Evolutionary conservation across 1,140 invertebrate genomes (phyloP).

Genomic region (Myzus persicae): DNA sequence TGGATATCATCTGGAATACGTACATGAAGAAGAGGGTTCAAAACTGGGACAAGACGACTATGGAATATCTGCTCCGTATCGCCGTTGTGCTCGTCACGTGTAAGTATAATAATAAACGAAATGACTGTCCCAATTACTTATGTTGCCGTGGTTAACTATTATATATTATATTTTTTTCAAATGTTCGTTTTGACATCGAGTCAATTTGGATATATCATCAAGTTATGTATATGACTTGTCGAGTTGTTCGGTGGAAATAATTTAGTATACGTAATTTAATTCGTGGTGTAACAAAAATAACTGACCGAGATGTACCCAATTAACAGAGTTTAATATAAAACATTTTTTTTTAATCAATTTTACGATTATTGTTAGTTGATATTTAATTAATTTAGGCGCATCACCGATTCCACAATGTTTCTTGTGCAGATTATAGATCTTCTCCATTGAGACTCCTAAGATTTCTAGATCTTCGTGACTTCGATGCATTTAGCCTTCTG

Average conservation of each 20-base stretch:
- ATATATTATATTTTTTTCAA: neutral
- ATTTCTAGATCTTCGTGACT: neutral
- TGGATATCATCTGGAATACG: slow-evolving; percentile 86
- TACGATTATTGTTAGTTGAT: neutral
- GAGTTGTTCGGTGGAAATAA: too few species aligned
- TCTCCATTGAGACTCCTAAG: neutral
- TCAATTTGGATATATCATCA: too few species aligned
- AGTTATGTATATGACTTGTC: too few species aligned
- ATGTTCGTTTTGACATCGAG: too few species aligned
- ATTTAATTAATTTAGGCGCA: neutral
- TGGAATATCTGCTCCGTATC: slow-evolving; percentile 74
- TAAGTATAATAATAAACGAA: slow-evolving; percentile 67
- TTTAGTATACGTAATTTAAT: too few species aligned
- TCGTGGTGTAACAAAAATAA: too few species aligned
- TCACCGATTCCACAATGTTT: neutral
- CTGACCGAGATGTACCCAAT: too few species aligned
- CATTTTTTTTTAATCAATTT: too few species aligned
- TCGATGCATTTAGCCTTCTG: too few species aligned
- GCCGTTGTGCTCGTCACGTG: slow-evolving; percentile 77
- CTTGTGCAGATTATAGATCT: neutral
- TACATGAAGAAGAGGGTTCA: slow-evolving; percentile 68
- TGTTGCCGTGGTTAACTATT: neutral
- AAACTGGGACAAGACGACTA: slow-evolving; percentile 61
- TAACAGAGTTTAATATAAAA: too few species aligned
- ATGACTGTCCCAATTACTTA: too few species aligned